Base-by-base conservation (phyloP, 2,113 vertebrate genomes). In the Mionectes macconnelli region DNA sequence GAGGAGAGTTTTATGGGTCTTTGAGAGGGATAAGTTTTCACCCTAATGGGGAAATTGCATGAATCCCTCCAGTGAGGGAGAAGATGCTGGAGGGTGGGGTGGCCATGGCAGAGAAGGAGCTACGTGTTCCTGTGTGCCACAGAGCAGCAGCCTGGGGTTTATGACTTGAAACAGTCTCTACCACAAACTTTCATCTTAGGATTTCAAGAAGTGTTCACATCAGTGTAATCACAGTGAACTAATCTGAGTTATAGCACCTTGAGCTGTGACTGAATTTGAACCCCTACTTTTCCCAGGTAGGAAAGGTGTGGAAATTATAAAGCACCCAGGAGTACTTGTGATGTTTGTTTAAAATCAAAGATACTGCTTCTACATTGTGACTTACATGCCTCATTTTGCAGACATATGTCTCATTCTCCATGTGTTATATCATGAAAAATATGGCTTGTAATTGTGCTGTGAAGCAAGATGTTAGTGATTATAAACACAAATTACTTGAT, bases 41-140 rank as follows among this genome's bases (percentile, higher is more conserved):
- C 25, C 20, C 40, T 31, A 49, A 39, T 3, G 22, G 67, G 37
- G 14, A 83, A 73, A 42, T 35, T 22, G 27, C 42, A 30, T 12
- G 17, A 30, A 59, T 39, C 52, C 53, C n/a, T 72, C 11, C 24
- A 79, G 49, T 0, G 2, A 74, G 19, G 15, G 23, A 84, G 35
- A 28, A 72, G 42, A 13, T 14, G 16, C 22, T 44, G 64, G 21
- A 50, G 39, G 25, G 42, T 24, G 24, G 14, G 27, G n/a, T 68
- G 62, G 47, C 39, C 60, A 35, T 28, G 28, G 49, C 2, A 3
- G 27, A 59, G 40, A 37, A 67, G 24, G 47, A 80, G 27, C 31
- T 1, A 0, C 0, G 0, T 76, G 77, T 67, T 93, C 56, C 57
- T 72, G 30, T 6, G 0, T 24, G 47, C 39, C 30, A 50, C 42